Evolutionary conservation across 2,113 vertebrate genomes (phyloP).

Genomic region (Zootoca vivipara): DNA sequence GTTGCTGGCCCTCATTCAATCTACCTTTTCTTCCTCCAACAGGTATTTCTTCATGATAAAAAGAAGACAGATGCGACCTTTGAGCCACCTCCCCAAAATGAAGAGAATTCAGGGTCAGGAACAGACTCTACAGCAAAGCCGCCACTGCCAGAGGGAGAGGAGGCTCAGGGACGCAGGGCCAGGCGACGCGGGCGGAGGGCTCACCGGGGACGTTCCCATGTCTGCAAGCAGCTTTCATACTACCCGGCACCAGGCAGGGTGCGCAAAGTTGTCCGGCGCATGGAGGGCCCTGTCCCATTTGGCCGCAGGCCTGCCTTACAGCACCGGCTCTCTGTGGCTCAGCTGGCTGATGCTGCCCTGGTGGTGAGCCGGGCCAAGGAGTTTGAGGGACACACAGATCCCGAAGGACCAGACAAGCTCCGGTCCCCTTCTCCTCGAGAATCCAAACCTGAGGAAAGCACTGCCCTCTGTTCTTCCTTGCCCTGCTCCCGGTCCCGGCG

Average conservation of each 20-base stretch:
- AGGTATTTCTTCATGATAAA: constrained; percentile 59
- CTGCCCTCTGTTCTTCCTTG: neutral
- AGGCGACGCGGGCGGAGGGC: neutral
- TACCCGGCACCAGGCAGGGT: constrained; percentile 1
- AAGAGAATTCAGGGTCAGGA: neutral
- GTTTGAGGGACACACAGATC: neutral
- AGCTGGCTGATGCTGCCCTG: constrained; percentile 35
- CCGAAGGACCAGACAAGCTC: neutral
- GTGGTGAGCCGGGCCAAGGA: constrained; percentile 36
- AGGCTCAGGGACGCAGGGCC: neutral
- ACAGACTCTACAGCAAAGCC: neutral
- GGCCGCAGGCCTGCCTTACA: neutral
- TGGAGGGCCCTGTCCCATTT: neutral
- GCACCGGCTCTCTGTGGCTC: constrained; percentile 33
- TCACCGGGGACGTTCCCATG: neutral
- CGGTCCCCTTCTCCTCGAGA: constrained; percentile 26
- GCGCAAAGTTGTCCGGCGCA: neutral
- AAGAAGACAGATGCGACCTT: constrained; percentile 18
- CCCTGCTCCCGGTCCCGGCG: constrained; percentile 35
- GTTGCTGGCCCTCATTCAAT: neutral
- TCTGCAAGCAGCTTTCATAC: constrained; percentile 11
- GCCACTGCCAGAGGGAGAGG: neutral
- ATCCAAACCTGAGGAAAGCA: constrained; percentile 49
- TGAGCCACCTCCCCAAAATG: neutral
- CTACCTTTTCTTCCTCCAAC: neutral